A percentile compares a stretch with the other conserved stretches of the same genome.
Evolutionary conservation across 1,140 invertebrate genomes (phyloP).

Genomic region (Littorina saxatilis): DNA sequence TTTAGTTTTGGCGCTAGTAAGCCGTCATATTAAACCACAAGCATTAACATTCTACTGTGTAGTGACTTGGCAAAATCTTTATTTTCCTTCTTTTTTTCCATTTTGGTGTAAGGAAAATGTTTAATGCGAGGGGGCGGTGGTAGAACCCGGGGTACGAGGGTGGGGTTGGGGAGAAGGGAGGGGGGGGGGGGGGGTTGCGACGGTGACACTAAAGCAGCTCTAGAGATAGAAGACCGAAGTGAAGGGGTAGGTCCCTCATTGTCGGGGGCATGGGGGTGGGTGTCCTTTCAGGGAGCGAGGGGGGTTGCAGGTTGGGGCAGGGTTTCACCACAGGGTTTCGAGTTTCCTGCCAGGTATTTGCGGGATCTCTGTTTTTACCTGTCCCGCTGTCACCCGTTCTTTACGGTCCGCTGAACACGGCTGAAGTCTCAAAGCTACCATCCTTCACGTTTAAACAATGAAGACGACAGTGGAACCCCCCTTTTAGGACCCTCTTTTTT

Average conservation of each 20-base stretch:
- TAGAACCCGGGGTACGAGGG: no score
- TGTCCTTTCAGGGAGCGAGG: not conserved
- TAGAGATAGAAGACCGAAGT: not conserved
- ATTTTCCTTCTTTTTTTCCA: no score
- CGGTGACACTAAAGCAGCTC: no score
- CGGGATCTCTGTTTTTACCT: conserved; percentile 31
- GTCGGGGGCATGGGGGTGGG: not conserved
- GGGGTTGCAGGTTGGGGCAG: conserved; percentile 7
- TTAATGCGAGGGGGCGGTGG: no score
- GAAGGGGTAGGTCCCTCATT: not conserved
- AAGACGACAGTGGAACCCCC: no score
- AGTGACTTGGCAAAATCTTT: no score
- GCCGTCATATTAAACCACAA: no score
- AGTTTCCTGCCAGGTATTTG: conserved; percentile 21
- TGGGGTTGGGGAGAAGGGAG: no score
- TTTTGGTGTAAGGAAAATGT: no score
- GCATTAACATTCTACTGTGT: no score
- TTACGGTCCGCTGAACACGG: not conserved
- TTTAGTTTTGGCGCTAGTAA: no score
- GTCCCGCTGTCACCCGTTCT: conserved; percentile 8
- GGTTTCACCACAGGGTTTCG: not conserved
- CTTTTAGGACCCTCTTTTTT: not conserved
- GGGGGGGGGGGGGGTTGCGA: no score
- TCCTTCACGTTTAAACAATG: not conserved
- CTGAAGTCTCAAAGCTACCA: not conserved